Conservation (phyloP, 1,140 invertebrate species). For the Lepidostoma basale region DNA sequence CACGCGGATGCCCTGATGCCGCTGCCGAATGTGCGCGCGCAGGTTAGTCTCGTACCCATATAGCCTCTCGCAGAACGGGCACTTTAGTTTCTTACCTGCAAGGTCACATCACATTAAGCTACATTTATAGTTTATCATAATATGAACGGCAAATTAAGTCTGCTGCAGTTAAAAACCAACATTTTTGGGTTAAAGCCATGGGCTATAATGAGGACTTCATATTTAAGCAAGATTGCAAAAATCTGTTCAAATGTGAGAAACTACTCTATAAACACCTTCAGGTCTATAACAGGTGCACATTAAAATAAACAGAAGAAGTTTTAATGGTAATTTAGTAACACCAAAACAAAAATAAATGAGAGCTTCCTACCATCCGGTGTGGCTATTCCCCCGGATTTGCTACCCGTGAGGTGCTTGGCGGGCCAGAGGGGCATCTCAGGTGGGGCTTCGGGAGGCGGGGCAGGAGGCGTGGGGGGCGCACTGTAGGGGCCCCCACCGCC, state of each 20-base stretch:
- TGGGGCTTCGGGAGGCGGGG: constrained; percentile 39
- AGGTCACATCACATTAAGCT: not conserved
- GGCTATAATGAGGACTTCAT: too few relatives aligned
- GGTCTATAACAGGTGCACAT: too few relatives aligned
- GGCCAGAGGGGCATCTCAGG: constrained; percentile 56
- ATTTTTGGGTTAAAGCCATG: too few relatives aligned
- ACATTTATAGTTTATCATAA: too few relatives aligned
- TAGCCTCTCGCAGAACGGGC: constrained; percentile 88
- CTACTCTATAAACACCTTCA: too few relatives aligned
- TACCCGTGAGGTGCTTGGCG: constrained; percentile 56
- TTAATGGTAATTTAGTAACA: not conserved
- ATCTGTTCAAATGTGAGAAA: too few relatives aligned
- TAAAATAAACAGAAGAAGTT: not conserved
- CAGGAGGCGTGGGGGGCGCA: constrained; percentile 51
- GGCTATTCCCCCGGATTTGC: constrained; percentile 61
- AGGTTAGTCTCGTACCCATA: constrained; percentile 93
- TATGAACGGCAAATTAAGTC: not conserved
- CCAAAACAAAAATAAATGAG: not conserved
- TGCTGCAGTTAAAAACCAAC: not conserved
- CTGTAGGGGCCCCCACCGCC: constrained; percentile 53
- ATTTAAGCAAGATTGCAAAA: too few relatives aligned
- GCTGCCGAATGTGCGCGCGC: constrained; percentile 85
- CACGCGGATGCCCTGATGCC: constrained; percentile 87
- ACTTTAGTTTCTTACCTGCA: constrained; percentile 87
- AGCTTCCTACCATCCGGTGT: constrained; percentile 55